Base-by-base conservation (phyloP, 2,888 invertebrate genomes). In the Ferrisia virgata region DNA sequence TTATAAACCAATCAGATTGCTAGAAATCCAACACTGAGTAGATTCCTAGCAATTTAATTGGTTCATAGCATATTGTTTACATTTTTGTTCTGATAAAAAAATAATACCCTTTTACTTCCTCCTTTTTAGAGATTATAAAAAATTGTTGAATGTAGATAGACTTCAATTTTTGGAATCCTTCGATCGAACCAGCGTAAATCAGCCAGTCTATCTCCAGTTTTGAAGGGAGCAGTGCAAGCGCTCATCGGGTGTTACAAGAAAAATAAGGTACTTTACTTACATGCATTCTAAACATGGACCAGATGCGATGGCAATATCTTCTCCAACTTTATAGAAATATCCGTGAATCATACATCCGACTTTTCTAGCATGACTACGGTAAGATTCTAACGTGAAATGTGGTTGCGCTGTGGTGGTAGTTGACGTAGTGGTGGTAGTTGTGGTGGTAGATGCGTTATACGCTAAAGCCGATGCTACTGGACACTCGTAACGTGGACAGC, bases 281-380 rank as follows among this genome's bases (percentile, higher is more conserved):
- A 93, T 94, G 95, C 97, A 97, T 89, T 95, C 93, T 90, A 96
- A 93, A 90, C 97, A 97, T 88, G 97, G 96, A 87, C 96, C 96
- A 87, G 96, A 96, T 82, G 96, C 93, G 86, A 95, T 93, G 87
- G 92, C 92, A 86, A 97, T 94, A 85, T 93, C 91, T 89, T 96
- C 95, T 87, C 96, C 96, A 85, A 96, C 94, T 89, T 92, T 92
- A 89, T 96, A 97, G 76, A 95, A 93, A 87, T 93, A 92, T 86
- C 95, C 96, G 87, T 93, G 92, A 87, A 97, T 94, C 89, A 95
- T 94, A 89, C 97, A 97, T 85, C 96, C 96, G 88, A 92, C 92
- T 88, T 92, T 91, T 87, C 92, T 92, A 85, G 93, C 93, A 85
- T 92, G 92, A 47, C 94, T 94, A 87, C 93, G 93, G 88, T 95